Conservation (phyloP, 2,113 vertebrate genomes). For the Phylloscopus whistleri region DNA sequence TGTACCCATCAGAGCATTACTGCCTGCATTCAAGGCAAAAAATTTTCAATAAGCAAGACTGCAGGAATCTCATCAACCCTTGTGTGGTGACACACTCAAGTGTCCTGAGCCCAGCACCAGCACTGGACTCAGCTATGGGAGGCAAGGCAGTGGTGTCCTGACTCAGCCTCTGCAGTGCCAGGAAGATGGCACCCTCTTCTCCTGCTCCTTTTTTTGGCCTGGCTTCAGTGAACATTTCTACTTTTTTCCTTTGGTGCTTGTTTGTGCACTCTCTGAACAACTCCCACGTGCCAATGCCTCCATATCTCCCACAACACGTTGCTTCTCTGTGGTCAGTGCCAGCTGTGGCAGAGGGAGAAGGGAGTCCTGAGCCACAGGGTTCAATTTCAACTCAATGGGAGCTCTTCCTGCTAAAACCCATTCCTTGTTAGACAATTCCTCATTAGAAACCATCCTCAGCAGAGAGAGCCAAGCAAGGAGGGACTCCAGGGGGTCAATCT, state of each 20-base stretch:
- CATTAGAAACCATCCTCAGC: not conserved
- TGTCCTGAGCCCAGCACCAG: not conserved
- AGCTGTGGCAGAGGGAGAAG: not conserved
- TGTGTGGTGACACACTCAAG: not conserved
- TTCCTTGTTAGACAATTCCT: not conserved
- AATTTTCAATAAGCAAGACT: not conserved
- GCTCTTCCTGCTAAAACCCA: not conserved
- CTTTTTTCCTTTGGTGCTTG: not conserved
- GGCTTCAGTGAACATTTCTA: not conserved
- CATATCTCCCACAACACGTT: rapidly evolving
- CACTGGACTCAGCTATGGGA: not conserved
- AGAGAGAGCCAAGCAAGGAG: not conserved
- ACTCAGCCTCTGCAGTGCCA: not conserved
- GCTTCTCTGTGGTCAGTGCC: not conserved
- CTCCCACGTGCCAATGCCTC: not conserved
- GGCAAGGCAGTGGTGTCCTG: not conserved
- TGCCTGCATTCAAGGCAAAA: not conserved
- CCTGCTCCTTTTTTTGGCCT: not conserved
- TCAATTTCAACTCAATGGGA: not conserved
- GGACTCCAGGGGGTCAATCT: not conserved
- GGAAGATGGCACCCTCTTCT: not conserved
- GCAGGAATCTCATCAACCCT: not conserved
- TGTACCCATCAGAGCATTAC: not conserved
- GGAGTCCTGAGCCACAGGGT: not conserved
- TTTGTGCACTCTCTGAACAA: rapidly evolving